Conservation (phyloP, 2,797 vertebrate species). For the Sebastes variabilis region DNA sequence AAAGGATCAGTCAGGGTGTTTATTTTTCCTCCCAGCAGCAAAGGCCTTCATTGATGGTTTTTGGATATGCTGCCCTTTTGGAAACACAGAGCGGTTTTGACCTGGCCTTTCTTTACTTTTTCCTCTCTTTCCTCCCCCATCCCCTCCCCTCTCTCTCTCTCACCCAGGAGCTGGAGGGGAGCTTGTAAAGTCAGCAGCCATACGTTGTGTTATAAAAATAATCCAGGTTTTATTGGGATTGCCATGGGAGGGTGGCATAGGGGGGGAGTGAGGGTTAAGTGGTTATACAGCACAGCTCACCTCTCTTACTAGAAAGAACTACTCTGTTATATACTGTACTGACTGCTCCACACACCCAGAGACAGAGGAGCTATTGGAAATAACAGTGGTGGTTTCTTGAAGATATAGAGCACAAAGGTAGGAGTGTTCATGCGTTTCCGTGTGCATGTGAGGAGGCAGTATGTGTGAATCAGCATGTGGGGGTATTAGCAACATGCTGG, state of each 20-base stretch:
- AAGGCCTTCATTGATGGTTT: conserved; percentile 80
- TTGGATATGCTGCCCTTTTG: conserved; percentile 75
- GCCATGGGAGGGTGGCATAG: conserved; percentile 58
- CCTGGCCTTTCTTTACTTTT: conserved; percentile 60
- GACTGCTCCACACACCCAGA: conserved; percentile 17
- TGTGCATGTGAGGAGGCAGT: conserved; percentile 60
- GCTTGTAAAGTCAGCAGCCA: conserved; percentile 80
- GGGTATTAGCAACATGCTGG: conserved; percentile 77
- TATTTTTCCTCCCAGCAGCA: conserved; percentile 78
- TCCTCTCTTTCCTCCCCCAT: neutral
- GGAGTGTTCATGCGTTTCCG: conserved; percentile 51
- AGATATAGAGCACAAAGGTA: conserved; percentile 59
- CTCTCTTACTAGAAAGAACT: conserved; percentile 69
- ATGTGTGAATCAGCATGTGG: conserved; percentile 70
- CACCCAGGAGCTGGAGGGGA: conserved; percentile 57
- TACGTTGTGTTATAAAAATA: conserved; percentile 81
- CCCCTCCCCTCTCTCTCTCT: conserved; percentile 2
- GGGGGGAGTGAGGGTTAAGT: conserved; percentile 59
- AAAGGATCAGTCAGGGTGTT: conserved; percentile 62
- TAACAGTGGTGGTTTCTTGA: conserved; percentile 54
- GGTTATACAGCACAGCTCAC: conserved; percentile 78
- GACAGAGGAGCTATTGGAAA: conserved; percentile 65
- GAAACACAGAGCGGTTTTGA: conserved; percentile 59
- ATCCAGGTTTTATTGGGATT: conserved; percentile 83
- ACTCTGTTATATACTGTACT: conserved; percentile 68